phyloP scores from a whole-genome alignment of 2,113 vertebrate genomes.

The Centropristis striata region DNA sequence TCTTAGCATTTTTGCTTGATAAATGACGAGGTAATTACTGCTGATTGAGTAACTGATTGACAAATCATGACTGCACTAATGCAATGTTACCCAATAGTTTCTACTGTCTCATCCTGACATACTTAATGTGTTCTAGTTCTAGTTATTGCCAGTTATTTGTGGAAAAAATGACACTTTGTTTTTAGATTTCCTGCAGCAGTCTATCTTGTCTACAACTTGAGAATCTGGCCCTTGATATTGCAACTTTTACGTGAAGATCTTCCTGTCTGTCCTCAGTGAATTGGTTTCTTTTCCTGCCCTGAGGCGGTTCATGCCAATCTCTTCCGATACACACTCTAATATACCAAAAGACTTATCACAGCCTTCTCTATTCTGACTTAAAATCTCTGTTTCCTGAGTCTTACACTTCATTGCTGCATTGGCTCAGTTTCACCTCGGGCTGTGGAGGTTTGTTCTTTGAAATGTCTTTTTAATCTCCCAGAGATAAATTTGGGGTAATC shows the following conservation, averaged over 20 bases:
- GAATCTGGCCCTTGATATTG: background rate
- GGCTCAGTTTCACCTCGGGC: background rate
- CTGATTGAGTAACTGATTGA: background rate
- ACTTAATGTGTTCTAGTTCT: background rate
- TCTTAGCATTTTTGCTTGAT: no score
- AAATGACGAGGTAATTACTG: no score
- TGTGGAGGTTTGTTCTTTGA: slow-evolving; percentile 1
- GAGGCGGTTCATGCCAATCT: background rate
- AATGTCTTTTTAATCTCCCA: background rate
- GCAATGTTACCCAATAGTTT: no score
- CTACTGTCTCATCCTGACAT: background rate
- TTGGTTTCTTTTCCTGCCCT: background rate
- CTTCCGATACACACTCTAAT: background rate
- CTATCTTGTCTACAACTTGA: background rate
- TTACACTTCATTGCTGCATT: background rate
- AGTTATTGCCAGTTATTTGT: background rate
- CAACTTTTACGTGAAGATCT: background rate
- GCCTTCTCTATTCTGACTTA: background rate
- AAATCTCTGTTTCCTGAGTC: background rate
- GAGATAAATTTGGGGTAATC: slow-evolving; percentile 2
- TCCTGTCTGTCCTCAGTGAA: background rate
- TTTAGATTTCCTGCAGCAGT: no score
- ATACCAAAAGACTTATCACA: background rate
- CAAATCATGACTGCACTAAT: no score
- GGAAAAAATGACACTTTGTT: no score